phyloP scores from a whole-genome alignment of 2,797 vertebrate genomes.

The Neomorphus geoffroyi region DNA sequence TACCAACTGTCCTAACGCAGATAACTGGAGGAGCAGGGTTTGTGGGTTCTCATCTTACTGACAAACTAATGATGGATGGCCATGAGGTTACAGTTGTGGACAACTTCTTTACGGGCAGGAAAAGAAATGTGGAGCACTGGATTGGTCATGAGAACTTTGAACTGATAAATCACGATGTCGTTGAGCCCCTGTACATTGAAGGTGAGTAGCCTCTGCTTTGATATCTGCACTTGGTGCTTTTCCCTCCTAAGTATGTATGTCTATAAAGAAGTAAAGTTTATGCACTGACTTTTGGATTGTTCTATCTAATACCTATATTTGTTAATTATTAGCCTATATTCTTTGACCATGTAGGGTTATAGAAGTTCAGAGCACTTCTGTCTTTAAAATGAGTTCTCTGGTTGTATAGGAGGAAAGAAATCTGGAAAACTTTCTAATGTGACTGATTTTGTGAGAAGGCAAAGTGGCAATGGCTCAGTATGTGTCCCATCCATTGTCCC shows the following conservation, averaged over 20 bases:
- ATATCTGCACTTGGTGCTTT: neutral
- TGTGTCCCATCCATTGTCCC: neutral
- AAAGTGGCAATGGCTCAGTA: neutral
- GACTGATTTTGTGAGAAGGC: neutral
- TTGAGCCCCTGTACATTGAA: slow-evolving; percentile 98
- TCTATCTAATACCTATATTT: neutral
- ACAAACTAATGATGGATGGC: slow-evolving; percentile 99
- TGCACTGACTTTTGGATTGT: neutral
- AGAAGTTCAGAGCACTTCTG: neutral
- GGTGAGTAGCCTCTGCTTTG: slow-evolving; percentile 78
- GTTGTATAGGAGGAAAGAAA: neutral
- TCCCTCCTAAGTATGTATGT: neutral
- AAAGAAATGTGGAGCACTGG: slow-evolving; percentile 99
- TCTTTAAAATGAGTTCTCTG: neutral
- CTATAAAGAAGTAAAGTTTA: neutral
- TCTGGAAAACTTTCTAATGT: neutral
- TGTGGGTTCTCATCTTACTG: slow-evolving; percentile 97
- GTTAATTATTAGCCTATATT: neutral
- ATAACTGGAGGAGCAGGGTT: slow-evolving; percentile 95
- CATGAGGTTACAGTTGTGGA: slow-evolving; percentile 99
- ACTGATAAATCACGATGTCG: slow-evolving; percentile 98
- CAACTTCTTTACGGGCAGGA: slow-evolving; percentile 99
- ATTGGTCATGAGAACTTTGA: slow-evolving; percentile 99
- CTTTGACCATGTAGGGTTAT: neutral
- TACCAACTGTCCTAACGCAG: slow-evolving; percentile 74